Percentiles rank a stretch among this genome's conserved stretches.
Conservation (phyloP, 2,888 invertebrate species). For the Tyria jacobaeae region DNA sequence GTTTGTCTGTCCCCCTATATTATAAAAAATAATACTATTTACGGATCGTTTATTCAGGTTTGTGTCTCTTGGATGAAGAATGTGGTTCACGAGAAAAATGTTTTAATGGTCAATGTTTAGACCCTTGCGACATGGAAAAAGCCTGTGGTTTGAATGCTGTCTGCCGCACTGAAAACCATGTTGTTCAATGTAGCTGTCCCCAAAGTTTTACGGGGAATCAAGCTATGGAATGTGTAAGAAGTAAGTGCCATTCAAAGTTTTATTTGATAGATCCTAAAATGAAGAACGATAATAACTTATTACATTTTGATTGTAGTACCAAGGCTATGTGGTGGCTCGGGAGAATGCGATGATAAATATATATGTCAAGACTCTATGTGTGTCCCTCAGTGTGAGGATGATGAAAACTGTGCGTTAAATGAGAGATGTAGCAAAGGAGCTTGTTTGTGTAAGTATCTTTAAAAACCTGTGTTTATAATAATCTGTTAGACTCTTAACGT, state of each 20-base stretch:
- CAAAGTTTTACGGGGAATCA: conserved; percentile 94
- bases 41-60: conserved; percentile 83
- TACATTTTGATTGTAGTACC: conserved; percentile 88
- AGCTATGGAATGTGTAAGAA: conserved; percentile 93
- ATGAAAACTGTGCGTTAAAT: conserved; percentile 95
- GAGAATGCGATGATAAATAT: conserved; percentile 90
- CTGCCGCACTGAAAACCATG: conserved; percentile 90
- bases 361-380: conserved; percentile 94
- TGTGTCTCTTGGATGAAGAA: conserved; percentile 92
- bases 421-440: conserved; percentile 94
- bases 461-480: neutral
- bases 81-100: conserved; percentile 93
- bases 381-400: conserved; percentile 90
- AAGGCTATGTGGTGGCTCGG: conserved; percentile 89
- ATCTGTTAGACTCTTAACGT: neutral
- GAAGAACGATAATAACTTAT: neutral
- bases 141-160: conserved; percentile 95
- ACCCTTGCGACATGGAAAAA: conserved; percentile 91
- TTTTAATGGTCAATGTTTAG: conserved; percentile 92
- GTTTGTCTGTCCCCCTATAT: no score
- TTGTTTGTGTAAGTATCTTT: conserved; percentile 90
- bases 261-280: neutral
- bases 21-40: no score
- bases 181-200: conserved; percentile 93
- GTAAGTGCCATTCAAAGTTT: conserved; percentile 79